Evolutionary conservation across 2,113 vertebrate genomes (phyloP), one percentile per base, ranked within the genome.

Genomic region (Malaclemys terrapin): DNA sequence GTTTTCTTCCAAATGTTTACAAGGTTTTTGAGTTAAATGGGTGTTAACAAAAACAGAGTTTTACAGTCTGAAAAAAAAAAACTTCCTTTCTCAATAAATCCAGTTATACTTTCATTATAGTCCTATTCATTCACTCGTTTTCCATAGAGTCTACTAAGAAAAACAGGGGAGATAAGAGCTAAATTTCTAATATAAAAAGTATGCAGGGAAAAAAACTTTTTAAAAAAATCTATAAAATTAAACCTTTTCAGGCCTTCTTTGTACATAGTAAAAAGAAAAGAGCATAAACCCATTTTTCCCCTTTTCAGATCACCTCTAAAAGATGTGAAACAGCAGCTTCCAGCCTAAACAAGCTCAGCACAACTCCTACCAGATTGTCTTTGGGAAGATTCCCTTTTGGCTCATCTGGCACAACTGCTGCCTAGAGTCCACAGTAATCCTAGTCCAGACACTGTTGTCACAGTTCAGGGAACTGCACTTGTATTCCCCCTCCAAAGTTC

Each of bases 401-500:
- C 16, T 12, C 13, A 50, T 10, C 25, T 86, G n/a, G 16, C 42
- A 27, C 10, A 76, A 45, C 24, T 76, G 10, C 72, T 50, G 16
- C n/a, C 79, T 45, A 50, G 10, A 65, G 20, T 25, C 10, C 53
- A 29, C 2, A 31, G 20, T 17, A 12, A 49, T 72, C 14, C 45
- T 53, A 27, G 62, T 80, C 17, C 57, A 22, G 54, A 2, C 20
- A 80, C 53, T 1, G 0, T 13, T 35, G 75, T 42, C 0, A 0
- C 17, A 69, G 8, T 69, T 69, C 35, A n/a, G 35, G 29, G 62
- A n/a, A 35, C 35, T n/a, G 16, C 62, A 69, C 35, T 35, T 19
- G 17, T 69, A 69, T 69, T 65, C 4, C 17, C 8, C 17, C 17
- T 69, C 62, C 35, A n/a, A 10, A 16, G 35, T n/a, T 17, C 62